These are phyloP conservation scores for Lamellibrachia luymesi DNA, from an alignment of 1,140 invertebrate genomes.

Conservation along the genomic window DNA sequence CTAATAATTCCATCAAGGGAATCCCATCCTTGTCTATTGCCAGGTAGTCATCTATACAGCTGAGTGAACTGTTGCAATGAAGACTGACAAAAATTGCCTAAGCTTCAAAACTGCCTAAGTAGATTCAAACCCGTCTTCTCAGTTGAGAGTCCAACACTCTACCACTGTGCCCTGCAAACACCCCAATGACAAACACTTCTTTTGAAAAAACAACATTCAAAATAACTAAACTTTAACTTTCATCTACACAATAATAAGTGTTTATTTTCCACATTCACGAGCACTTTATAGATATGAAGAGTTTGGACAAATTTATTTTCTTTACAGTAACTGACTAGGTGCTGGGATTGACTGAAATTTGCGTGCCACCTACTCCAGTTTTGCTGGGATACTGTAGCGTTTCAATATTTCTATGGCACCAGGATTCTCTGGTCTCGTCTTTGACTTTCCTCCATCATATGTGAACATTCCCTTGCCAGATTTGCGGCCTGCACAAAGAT, in stretches of 20 bases:
- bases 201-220: neutral
- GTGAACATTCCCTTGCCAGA: constrained; percentile 92
- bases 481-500: constrained; percentile 72
- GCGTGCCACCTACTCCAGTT: constrained; percentile 38
- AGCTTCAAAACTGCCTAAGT: too few relatives aligned
- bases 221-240: neutral
- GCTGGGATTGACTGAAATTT: neutral
- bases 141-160: too few relatives aligned
- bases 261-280: neutral
- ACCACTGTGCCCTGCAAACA: too few relatives aligned
- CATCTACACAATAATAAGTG: neutral
- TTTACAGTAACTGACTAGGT: neutral
- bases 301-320: neutral
- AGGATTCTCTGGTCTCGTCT: constrained; percentile 77
- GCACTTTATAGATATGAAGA: neutral
- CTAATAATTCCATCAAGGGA: too few relatives aligned
- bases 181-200: too few relatives aligned
- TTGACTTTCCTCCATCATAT: constrained; percentile 75
- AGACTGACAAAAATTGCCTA: too few relatives aligned
- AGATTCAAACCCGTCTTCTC: too few relatives aligned
- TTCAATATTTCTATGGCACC: constrained; percentile 80
- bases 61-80: too few relatives aligned
- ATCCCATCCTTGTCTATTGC: too few relatives aligned
- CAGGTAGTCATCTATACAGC: too few relatives aligned
- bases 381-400: constrained; percentile 58